Conservation (phyloP, 64 coral and sea anemone species). For the Porites australiensis region DNA sequence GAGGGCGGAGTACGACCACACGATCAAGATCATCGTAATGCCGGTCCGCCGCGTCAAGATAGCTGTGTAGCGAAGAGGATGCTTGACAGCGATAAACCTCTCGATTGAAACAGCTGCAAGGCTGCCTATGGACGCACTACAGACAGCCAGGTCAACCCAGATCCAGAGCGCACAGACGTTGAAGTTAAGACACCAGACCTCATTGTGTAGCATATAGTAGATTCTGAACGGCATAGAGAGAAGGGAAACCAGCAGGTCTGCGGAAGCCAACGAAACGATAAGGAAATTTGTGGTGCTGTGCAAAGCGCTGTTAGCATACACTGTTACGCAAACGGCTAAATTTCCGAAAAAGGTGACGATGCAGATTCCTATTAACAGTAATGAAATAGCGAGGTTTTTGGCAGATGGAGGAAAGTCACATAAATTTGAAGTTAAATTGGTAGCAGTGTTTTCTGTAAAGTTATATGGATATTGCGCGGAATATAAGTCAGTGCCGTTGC, state of each 20-base stretch:
- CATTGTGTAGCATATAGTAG: conserved; percentile 65
- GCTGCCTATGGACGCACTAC: conserved; percentile 85
- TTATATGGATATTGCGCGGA: neutral
- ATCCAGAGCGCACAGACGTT: conserved; percentile 79
- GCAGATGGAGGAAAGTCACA: conserved; percentile 53
- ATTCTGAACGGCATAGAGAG: conserved; percentile 83
- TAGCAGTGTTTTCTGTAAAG: neutral
- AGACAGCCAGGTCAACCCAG: conserved; percentile 83
- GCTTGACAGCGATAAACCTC: conserved; percentile 84
- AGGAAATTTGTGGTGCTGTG: conserved; percentile 81
- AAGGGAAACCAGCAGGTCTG: conserved; percentile 82
- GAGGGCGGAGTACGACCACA: conserved; percentile 76
- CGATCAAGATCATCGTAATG: conserved; percentile 48
- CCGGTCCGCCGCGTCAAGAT: conserved; percentile 69
- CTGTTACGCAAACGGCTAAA: conserved; percentile 60
- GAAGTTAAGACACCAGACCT: conserved; percentile 62
- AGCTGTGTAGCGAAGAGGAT: conserved; percentile 64
- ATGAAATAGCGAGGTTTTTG: conserved; percentile 54
- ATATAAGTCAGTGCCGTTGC: neutral
- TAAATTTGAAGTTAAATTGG: neutral
- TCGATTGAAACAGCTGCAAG: conserved; percentile 83
- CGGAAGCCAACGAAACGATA: conserved; percentile 77
- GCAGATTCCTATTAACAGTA: conserved; percentile 65
- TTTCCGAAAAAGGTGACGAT: conserved; percentile 71
- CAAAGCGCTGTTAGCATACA: conserved; percentile 53